Conservation (phyloP, 2,888 invertebrate genomes). For the Eumerus sabulonum region DNA sequence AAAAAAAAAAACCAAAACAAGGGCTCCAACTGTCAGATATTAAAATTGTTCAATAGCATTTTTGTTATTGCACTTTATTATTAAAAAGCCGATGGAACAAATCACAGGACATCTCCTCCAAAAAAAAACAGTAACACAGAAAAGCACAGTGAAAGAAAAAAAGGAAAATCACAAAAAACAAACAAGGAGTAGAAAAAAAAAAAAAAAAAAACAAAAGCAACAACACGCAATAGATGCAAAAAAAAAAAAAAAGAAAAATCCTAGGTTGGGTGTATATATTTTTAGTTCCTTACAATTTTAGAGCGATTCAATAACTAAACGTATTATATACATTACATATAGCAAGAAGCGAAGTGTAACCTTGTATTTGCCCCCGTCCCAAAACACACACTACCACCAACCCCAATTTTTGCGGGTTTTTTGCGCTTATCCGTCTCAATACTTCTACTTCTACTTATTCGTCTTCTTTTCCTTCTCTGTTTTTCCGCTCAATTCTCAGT, state of each 20-base stretch:
- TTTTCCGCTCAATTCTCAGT: background rate
- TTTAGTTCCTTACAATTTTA: slow-evolving; percentile 75
- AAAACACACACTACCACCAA: slow-evolving; percentile 69
- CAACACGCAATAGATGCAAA: slow-evolving; percentile 53
- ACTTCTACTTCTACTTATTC: slow-evolving; percentile 9
- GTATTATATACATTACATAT: slow-evolving; percentile 73
- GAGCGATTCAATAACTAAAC: slow-evolving; percentile 75
- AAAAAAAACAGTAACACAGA: slow-evolving; percentile 36
- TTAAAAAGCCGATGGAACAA: too few species aligned
- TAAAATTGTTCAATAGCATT: background rate
- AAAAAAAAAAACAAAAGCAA: slow-evolving; percentile 26
- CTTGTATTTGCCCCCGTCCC: slow-evolving; percentile 73
- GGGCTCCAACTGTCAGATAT: slow-evolving; percentile 28
- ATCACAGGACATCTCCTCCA: slow-evolving; percentile 28
- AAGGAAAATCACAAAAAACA: slow-evolving; percentile 5
- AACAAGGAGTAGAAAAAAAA: slow-evolving; percentile 10
- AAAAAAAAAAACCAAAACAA: background rate
- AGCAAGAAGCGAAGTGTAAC: slow-evolving; percentile 71
- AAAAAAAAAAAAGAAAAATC: slow-evolving; percentile 42
- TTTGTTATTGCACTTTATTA: background rate
- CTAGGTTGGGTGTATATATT: slow-evolving; percentile 68
- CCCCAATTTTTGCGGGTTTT: slow-evolving; percentile 69
- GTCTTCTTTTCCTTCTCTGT: slow-evolving; percentile 27
- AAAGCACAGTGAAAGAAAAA: slow-evolving; percentile 29
- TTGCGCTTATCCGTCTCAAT: slow-evolving; percentile 43